Conservation (phyloP, 2,113 vertebrate genomes). For the Takifugu bimaculatus region DNA sequence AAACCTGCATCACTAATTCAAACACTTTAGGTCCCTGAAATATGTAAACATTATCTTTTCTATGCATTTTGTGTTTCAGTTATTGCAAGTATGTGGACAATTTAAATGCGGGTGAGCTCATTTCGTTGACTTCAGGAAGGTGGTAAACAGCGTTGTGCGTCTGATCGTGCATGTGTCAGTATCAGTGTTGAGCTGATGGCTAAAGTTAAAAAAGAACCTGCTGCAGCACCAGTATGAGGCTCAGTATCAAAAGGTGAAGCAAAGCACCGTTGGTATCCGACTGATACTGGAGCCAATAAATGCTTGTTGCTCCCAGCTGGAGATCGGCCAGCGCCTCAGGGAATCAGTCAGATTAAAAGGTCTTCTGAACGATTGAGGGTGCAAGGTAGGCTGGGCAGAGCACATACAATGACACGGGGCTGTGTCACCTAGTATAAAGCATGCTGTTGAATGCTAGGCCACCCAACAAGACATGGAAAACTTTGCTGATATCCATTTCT, state of each 20-base stretch:
- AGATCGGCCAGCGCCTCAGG: constrained; percentile 46
- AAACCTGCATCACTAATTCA: too few species aligned
- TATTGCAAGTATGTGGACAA: not conserved
- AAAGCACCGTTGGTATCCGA: constrained; percentile 36
- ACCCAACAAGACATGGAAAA: not conserved
- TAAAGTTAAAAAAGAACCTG: constrained; percentile 19
- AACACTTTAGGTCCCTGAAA: too few species aligned
- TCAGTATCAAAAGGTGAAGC: constrained; percentile 38
- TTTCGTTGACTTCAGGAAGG: too few species aligned
- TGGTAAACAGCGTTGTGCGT: too few species aligned
- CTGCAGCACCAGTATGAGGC: constrained; percentile 24
- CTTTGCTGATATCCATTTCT: not conserved
- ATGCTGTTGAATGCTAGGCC: constrained; percentile 1
- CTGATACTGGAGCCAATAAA: constrained; percentile 62
- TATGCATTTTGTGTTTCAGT: too few species aligned
- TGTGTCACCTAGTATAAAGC: constrained; percentile 16
- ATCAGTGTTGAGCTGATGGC: constrained; percentile 4
- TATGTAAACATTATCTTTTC: too few species aligned
- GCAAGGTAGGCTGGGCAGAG: constrained; percentile 37
- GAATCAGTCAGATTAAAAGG: constrained; percentile 56
- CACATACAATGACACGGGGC: constrained; percentile 31
- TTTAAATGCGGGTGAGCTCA: too few species aligned
- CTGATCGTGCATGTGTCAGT: not conserved
- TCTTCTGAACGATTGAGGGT: constrained; percentile 50
- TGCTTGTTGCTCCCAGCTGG: constrained; percentile 57